Evolutionary conservation across 53 echinoderm and acorn worm species (phyloP).

Genomic region (Henricia sp.): DNA sequence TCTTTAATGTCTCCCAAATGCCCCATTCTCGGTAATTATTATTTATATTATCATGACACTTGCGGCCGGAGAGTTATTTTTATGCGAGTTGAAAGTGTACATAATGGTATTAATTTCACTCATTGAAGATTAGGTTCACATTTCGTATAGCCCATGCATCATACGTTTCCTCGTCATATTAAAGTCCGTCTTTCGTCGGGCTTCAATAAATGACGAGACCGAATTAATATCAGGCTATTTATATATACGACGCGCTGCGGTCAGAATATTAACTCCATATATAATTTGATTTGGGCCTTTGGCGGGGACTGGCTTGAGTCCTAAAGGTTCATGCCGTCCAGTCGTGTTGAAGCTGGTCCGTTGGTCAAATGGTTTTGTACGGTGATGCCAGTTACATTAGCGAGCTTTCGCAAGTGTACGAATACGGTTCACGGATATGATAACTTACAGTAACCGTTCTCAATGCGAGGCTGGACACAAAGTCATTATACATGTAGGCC

Average conservation of each 20-base stretch:
- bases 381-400: too few relatives aligned
- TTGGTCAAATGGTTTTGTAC: too few relatives aligned
- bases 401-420: too few relatives aligned
- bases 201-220: neutral
- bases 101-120: conserved; percentile 16
- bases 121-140: neutral
- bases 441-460: too few relatives aligned
- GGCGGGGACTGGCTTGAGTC: neutral
- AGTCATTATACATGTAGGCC: too few relatives aligned
- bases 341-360: too few relatives aligned
- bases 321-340: neutral
- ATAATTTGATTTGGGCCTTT: conserved; percentile 25
- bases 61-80: too few relatives aligned
- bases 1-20: too few relatives aligned
- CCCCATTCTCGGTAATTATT: too few relatives aligned
- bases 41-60: too few relatives aligned
- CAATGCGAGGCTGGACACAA: too few relatives aligned
- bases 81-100: neutral
- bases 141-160: neutral
- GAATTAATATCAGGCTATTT: conserved; percentile 6
- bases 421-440: too few relatives aligned
- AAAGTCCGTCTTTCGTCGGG: neutral
- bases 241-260: neutral
- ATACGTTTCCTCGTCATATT: neutral
- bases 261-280: conserved; percentile 11